Conservation (phyloP, 2,888 invertebrate genomes). For the Eupeodes luniger region DNA sequence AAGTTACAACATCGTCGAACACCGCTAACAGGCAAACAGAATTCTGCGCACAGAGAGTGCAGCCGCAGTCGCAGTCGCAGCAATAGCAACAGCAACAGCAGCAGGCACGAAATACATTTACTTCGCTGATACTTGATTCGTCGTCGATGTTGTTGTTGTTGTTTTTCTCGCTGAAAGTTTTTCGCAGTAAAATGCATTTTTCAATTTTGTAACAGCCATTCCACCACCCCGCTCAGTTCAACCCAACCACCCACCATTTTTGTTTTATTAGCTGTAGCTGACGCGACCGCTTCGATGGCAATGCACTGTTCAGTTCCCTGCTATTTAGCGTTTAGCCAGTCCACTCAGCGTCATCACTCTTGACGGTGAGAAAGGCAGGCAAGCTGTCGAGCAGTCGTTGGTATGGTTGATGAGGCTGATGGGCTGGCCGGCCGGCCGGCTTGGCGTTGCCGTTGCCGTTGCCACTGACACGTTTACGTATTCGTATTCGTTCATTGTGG, state of each 20-base stretch:
- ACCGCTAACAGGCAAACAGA: slow-evolving; percentile 79
- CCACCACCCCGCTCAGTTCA: not conserved
- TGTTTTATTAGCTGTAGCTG: not conserved
- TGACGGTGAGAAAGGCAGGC: slow-evolving; percentile 1
- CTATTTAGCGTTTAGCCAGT: not conserved
- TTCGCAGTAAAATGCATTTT: slow-evolving; percentile 75
- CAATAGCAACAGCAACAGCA: not conserved
- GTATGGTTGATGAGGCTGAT: too few relatives aligned
- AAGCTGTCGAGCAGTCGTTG: not conserved
- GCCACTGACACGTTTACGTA: slow-evolving; percentile 22
- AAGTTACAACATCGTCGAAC: slow-evolving; percentile 80
- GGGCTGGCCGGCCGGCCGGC: not conserved
- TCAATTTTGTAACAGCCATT: slow-evolving; percentile 65
- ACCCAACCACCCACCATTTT: not conserved
- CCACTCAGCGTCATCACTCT: not conserved
- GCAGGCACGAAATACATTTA: slow-evolving; percentile 58
- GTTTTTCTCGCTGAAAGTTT: slow-evolving; percentile 52
- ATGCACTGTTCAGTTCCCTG: not conserved
- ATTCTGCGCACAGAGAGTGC: slow-evolving; percentile 69
- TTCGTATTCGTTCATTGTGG: slow-evolving; percentile 23
- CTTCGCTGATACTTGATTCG: slow-evolving; percentile 30
- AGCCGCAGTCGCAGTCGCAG: not conserved
- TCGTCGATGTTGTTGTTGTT: slow-evolving; percentile 26
- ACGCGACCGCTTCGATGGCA: not conserved
- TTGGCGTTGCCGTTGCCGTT: not conserved